Conservation (phyloP, 2,113 vertebrate genomes). For the Acrocephalus kingi region DNA sequence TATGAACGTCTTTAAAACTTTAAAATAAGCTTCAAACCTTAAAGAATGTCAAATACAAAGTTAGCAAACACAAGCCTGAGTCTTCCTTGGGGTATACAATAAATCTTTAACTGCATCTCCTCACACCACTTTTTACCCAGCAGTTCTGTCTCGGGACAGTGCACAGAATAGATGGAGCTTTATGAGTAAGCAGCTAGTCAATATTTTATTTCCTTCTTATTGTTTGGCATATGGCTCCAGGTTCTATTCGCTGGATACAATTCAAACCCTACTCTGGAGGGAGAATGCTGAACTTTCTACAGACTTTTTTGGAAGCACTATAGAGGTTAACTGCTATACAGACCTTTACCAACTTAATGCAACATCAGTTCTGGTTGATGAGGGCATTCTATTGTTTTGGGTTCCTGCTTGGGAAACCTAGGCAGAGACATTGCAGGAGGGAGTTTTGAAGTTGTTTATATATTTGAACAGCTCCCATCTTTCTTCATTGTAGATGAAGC, state of each 20-base stretch:
- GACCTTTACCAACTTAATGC: not conserved
- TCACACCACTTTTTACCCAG: not conserved
- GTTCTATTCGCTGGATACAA: not conserved
- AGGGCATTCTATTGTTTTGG: not conserved
- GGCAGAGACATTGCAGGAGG: not conserved
- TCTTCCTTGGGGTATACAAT: not conserved
- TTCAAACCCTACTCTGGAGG: not conserved
- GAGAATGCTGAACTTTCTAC: not conserved
- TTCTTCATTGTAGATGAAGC: not conserved
- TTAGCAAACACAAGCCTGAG: not conserved
- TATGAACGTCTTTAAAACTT: not conserved
- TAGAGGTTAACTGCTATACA: not conserved
- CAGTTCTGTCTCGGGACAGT: not conserved
- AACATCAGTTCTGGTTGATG: not conserved
- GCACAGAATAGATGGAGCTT: not conserved
- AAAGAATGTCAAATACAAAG: not conserved
- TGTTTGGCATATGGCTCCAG: not conserved
- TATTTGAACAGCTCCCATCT: not conserved
- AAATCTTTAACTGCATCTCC: not conserved
- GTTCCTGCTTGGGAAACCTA: not conserved
- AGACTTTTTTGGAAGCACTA: not conserved
- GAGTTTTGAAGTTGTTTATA: not conserved
- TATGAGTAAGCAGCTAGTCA: constrained; percentile 11
- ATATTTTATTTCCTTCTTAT: constrained; percentile 28
- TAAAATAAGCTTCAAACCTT: not conserved